Base-by-base conservation (phyloP, 1,140 invertebrate species). In the Diorhabda carinulata region DNA sequence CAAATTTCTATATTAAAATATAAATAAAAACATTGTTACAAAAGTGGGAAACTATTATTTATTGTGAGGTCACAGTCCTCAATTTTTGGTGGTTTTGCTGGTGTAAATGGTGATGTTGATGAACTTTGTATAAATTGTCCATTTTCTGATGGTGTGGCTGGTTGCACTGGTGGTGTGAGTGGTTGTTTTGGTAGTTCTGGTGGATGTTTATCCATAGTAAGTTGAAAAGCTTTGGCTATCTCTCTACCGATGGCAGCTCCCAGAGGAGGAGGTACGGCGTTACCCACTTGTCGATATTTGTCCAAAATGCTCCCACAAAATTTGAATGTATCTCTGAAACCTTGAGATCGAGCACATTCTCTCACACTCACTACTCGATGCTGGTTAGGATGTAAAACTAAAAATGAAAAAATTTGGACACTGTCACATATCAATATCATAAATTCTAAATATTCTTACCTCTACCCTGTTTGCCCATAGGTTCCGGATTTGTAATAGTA, bases 401-500 rank as follows among this genome's bases (percentile, higher is more conserved):
- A 68, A 75, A 3, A 52, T 4, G n/a, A 8, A 52, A 4, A 52
- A 3, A 52, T 52, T 4, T 52, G 6, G 6, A 52, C 6, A 52
- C 47, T 52, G 45, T 52, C 8, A 52, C 8, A 52, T 5, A 6
- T 52, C 8, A 6, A 9, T 6, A 52, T 52, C 47, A 52, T 8
- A 52, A 52, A 52, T 52, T 5, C 2, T 52, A 8, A 8, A 5
- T 52, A 8, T 4, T 52, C 41, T 59, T 71, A 79, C 78, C 78
- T 71, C 84, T 78, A 69, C 86, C 92, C 84, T 95, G 93, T 86
- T 95, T 95, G 65, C 93, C 92, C 91, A 95, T 95, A 5, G 93
- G 93, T 78, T 95, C 93, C 57, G 93, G 93, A 83, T 95, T 94
- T n/a, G 93, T 95, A 63, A 90, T 86, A 5, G 92, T 95, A 3